Base-by-base conservation (phyloP, 1,140 invertebrate species). In the Danaus melanippus region DNA sequence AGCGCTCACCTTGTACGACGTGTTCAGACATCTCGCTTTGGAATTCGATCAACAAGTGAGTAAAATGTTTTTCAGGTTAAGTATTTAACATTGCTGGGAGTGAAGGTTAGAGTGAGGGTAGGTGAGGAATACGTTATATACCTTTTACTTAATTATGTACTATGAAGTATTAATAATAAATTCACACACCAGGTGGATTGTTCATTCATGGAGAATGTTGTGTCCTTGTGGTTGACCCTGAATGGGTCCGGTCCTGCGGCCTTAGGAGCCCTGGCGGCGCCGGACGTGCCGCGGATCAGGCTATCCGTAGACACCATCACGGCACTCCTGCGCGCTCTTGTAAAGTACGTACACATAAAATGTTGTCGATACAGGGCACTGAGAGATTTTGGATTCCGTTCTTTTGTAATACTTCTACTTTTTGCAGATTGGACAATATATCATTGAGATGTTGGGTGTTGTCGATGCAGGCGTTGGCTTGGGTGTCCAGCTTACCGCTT, bases 191-290 rank as follows among this genome's bases (percentile, higher is more conserved):
- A 90, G 79, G 79, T 88, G 70, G 87, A 89, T 47, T 89, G 88
- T 69, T 90, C 90, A 15, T 92, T 92, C 73, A 88, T 96, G 70
- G 94, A 96, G 79, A 90, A 94, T 65, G 90, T 95, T 43, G 84
- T 96, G 6, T 93, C 95, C 53, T 86, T 96, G 54, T 96, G 95
- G 95, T 87, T 96, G 43, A 95, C 93, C 1, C 78, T 96, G 45
- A 96, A 95, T 76, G 89, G 90, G 61, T 88, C 79, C 32, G 72
- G 60, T 86, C 81, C 79, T 76, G 79, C 63, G 62, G 60, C 42
- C 67, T 71, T 66, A 71, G 76, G 44, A 21, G 70, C 84, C 51
- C 85, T 88, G 11, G 88, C 89, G 52, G 87, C 92, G 71, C 88
- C 93, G 7, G 86, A 92, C 50, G 89, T 90, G 46, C 94, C 94